Evolutionary conservation across 2,888 invertebrate genomes (phyloP).

Genomic region (Netelia virgata): DNA sequence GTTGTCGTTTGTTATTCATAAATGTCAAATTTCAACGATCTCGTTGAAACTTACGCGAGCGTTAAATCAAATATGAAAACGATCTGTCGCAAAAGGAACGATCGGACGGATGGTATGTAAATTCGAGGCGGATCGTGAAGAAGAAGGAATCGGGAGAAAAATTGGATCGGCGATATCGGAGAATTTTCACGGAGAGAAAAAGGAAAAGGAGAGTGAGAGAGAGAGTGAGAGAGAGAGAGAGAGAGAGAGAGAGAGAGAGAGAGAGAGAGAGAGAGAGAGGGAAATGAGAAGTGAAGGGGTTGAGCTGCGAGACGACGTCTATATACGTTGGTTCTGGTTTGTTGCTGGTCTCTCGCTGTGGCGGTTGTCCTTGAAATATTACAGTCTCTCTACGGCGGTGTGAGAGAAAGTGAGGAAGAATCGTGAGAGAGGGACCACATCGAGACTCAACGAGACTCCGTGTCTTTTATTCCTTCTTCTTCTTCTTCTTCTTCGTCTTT

Average conservation of each 20-base stretch:
- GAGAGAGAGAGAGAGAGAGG: constrained; percentile 55
- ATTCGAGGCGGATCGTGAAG: constrained; percentile 44
- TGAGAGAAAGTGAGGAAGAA: constrained; percentile 69
- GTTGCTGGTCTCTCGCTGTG: constrained; percentile 46
- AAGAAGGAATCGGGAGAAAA: constrained; percentile 25
- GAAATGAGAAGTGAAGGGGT: constrained; percentile 67
- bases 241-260: no score
- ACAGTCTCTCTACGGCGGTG: constrained; percentile 51
- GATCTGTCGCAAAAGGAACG: neutral
- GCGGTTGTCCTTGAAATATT: constrained; percentile 66
- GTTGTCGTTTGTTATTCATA: no score
- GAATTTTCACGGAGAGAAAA: constrained; percentile 15
- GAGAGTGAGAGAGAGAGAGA: constrained; percentile 55
- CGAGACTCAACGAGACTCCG: constrained; percentile 30
- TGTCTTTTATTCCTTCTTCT: constrained; percentile 26
- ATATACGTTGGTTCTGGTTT: constrained; percentile 45
- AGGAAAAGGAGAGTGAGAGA: no score
- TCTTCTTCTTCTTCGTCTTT: constrained; percentile 8
- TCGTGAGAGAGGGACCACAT: constrained; percentile 59
- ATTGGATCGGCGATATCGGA: neutral
- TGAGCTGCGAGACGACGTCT: constrained; percentile 17
- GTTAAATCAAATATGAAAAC: no score
- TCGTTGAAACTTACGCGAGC: no score
- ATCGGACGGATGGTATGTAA: constrained; percentile 35
- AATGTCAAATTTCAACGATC: no score